Evolutionary conservation across 2,888 invertebrate genomes (phyloP), one percentile per base, ranked within the genome.

Genomic region (Rapana venosa): DNA sequence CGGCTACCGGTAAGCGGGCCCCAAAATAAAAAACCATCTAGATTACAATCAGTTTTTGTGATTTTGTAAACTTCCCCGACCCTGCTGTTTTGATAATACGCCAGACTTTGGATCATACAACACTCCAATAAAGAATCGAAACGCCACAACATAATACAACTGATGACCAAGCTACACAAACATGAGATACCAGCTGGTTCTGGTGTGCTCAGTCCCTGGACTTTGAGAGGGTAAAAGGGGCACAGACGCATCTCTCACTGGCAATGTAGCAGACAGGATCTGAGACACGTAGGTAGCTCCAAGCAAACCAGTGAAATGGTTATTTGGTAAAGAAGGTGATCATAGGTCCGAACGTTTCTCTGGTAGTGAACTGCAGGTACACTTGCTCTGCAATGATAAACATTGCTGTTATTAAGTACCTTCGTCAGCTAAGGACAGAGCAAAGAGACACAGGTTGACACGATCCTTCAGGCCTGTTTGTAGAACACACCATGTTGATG

Each of bases 391-490:
- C 84, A 20, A 30, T 30, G 58, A 30, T 30, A 36, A 84, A 30
- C 84, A 84, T 84, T 0, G 84, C 56, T 58, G 8, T 17, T 15
- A 58, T n/a, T 26, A 84, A 20, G 84, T 58, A 84, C n/a, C n/a
- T n/a, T 22, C 56, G 6, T 84, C 84, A 84, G 84, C 84, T 20
- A 84, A 17, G n/a, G 84, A 56, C 84, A 84, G 35, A 17, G 84
- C 84, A 30, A 84, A 84, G n/a, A 84, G 84, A 84, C 84, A 84
- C 84, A 84, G 84, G 58, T 84, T 84, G 56, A 84, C 84, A 30
- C 84, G 84, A 30, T 84, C 84, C 84, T 58, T 26, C 30, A 84
- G 56, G 36, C 84, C 84, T 84, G 84, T 36, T 84, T 84, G 84
- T 58, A 84, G 58, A 84, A 84, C 84, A 84, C 84, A 30, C 84